Evolutionary conservation across 2,888 invertebrate species (phyloP), one percentile per base, ranked within the genome.

Genomic region (Formica aserva): DNA sequence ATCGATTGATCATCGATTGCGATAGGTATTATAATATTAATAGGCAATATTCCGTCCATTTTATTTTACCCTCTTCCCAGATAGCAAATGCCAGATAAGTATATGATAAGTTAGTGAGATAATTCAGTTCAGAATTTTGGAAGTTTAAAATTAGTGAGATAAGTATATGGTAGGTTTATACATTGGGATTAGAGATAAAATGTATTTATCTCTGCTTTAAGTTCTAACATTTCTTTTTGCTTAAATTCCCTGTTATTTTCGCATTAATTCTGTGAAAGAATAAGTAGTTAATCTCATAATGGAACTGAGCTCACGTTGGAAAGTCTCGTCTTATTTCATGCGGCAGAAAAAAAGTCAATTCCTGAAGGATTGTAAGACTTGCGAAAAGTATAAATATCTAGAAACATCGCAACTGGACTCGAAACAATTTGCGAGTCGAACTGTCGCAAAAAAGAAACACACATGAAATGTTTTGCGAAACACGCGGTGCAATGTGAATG

Each of bases 11-110:
- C 57, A 77, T 32, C 78, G 41, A 78, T 69, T 32, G 29, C 57
- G 8, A 18, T 57, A 69, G 45, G 32, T 60, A 69, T 78, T 78
- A 60, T 13, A 45, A 45, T 35, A 78, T 78, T 78, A 78, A 78
- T 60, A 26, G 18, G 69, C 13, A 69, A 78, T 71, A 41, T 69
- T 69, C 60, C 71, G 41, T 8, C 15, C 32, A 57, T 29, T 78
- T 78, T 69, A 78, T 60, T 69, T 69, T 52, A n/a, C 22, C 3
- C 41, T 32, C 26, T 22, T 22, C n/a, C 29, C 22, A 57, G 32
- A 22, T 60, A 57, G 13, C 60, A 32, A 55, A 4, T 67, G 38
- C n/a, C n/a, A 63, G 41, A 41, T 41, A 35, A 69, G 32, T 67
- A 26, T 52, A n/a, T 52, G n/a, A n/a, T 35, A 69, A 60, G 32